phyloP scores from a whole-genome alignment of 2,888 invertebrate genomes.

The Ectropis crepuscularia region DNA sequence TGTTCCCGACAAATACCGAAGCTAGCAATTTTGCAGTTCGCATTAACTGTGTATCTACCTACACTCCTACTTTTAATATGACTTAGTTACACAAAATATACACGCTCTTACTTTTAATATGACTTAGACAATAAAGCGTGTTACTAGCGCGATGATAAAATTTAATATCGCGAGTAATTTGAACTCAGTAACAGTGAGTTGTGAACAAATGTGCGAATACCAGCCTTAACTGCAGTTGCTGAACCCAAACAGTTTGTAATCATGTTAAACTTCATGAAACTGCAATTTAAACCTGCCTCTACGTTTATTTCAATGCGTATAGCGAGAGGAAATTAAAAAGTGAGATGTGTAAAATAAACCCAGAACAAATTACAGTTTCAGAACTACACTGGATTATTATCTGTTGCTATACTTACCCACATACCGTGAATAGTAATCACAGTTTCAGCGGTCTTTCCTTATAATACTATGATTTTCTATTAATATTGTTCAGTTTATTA shows the following conservation, averaged over 20 bases:
- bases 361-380: too few relatives aligned
- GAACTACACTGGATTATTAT: too few relatives aligned
- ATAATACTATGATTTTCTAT: too few relatives aligned
- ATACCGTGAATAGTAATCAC: too few relatives aligned
- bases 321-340: conserved; percentile 5
- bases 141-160: background rate
- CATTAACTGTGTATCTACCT: too few relatives aligned
- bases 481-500: too few relatives aligned
- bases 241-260: conserved; percentile 22
- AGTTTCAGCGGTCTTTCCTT: too few relatives aligned
- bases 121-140: background rate
- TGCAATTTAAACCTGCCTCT: conserved; percentile 19
- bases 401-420: too few relatives aligned
- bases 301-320: conserved; percentile 10
- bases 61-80: background rate
- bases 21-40: too few relatives aligned
- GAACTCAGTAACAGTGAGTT: conserved; percentile 5
- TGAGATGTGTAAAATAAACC: background rate
- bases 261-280: conserved; percentile 20
- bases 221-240: conserved; percentile 25
- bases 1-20: too few relatives aligned
- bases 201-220: conserved; percentile 15
- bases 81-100: too few relatives aligned
- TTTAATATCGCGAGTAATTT: conserved; percentile 1
- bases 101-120: background rate